Evolutionary conservation across 2,888 invertebrate species (phyloP), one percentile per base, ranked within the genome.

Genomic region (Synergus umbraculus): DNA sequence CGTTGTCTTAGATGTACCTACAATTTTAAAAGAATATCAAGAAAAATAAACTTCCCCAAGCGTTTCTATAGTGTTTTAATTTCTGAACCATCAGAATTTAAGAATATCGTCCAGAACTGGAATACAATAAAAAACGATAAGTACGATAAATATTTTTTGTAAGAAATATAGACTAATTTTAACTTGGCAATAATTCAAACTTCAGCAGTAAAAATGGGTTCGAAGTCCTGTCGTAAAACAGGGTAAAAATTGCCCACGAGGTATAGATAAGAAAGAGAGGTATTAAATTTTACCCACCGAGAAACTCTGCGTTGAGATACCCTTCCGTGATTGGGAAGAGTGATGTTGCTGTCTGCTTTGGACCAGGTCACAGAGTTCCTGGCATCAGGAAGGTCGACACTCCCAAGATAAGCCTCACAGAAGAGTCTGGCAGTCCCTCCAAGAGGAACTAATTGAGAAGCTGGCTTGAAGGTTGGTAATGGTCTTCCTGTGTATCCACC

Each of bases 341-440:
- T 91, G 69, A 91, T 93, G 89, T 96, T 95, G 67, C 94, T 93
- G 88, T 93, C 94, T 65, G 94, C 92, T 89, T 94, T 95, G 86
- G 93, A 93, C 96, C 96, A 96, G n/a, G 94, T 93, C 18, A 96
- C 95, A 86, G 95, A 95, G 89, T 94, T 96, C 81, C 93, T 93
- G 9, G 96, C 95, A 89, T 96, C 96, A 18, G 96, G 96, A 54
- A 96, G 92, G 88, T 95, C 94, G 22, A 95, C 94, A 93, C 95
- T 93, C 94, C 96, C 96, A 79, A 96, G 95, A 88, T 96, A 96
- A 67, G 96, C 96, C 92, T 96, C 96, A 92, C 96, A 96, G 93
- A 95, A 96, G 76, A 96, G 93, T 78, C 96, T 93, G 49, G 95
- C 93, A n/a, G 93, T 92, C 79, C 93, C 93, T 10, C 95, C 96